phyloP scores from a whole-genome alignment of 2,888 invertebrate genomes.

The Ophraella communa region DNA sequence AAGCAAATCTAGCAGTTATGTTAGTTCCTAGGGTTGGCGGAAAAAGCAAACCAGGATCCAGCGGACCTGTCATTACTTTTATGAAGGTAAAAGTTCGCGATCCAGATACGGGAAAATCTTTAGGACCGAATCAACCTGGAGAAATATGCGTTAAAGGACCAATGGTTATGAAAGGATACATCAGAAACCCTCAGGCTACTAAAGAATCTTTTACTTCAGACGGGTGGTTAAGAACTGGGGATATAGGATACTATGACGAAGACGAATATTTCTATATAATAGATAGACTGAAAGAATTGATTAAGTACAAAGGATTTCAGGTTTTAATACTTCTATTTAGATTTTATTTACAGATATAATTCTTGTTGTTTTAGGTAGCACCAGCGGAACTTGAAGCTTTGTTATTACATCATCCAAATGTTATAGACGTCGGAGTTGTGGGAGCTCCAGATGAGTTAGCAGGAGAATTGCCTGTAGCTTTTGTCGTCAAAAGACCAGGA shows the following conservation, averaged over 20 bases:
- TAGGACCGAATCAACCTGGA: constrained; percentile 71
- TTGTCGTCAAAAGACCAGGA: constrained; percentile 70
- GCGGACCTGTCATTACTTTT: constrained; percentile 68
- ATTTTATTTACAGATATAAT: neutral
- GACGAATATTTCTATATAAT: constrained; percentile 83
- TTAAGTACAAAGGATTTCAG: constrained; percentile 88
- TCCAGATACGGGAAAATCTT: constrained; percentile 65
- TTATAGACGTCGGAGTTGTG: constrained; percentile 82
- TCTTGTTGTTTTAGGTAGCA: constrained; percentile 57
- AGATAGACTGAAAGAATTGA: constrained; percentile 86
- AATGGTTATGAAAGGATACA: constrained; percentile 68
- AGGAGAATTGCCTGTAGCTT: constrained; percentile 80
- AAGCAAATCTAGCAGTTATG: constrained; percentile 69
- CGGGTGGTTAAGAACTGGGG: constrained; percentile 82
- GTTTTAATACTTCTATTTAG: constrained; percentile 56
- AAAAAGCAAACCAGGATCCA: constrained; percentile 65
- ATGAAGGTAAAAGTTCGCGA: constrained; percentile 69
- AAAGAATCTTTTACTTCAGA: constrained; percentile 69
- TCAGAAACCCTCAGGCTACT: constrained; percentile 73
- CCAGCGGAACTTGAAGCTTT: constrained; percentile 87
- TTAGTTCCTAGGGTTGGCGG: constrained; percentile 51
- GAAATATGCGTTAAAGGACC: constrained; percentile 84
- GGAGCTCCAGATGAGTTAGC: constrained; percentile 75
- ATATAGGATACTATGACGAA: constrained; percentile 81
- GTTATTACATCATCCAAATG: constrained; percentile 71